Percentiles rank a stretch among this genome's conserved stretches.
Evolutionary conservation across 2,888 invertebrate genomes (phyloP).

Genomic region (Scaptomyza parva): DNA sequence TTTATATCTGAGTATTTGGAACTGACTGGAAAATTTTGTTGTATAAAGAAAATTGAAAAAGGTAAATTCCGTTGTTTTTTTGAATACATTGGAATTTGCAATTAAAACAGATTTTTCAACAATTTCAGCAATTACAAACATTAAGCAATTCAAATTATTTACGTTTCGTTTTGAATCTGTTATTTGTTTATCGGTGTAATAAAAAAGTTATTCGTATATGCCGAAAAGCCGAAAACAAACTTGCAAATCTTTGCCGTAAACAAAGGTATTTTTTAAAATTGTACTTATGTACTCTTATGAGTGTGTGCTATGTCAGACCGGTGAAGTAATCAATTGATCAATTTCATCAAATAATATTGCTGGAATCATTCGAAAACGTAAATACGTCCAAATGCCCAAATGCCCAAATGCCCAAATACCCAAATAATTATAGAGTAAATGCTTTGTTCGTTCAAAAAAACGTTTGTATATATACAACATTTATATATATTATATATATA

Average conservation of each 20-base stretch:
- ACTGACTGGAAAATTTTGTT: neutral
- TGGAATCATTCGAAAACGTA: slow-evolving; percentile 7
- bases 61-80: neutral
- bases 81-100: neutral
- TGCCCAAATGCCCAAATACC: neutral
- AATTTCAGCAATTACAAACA: neutral
- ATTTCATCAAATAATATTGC: slow-evolving; percentile 6
- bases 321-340: neutral
- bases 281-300: slow-evolving; percentile 6
- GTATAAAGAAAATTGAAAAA: neutral
- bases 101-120: neutral
- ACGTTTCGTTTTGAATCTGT: neutral
- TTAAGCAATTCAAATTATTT: neutral
- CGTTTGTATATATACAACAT: slow-evolving; percentile 7
- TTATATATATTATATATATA: neutral
- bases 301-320: no score
- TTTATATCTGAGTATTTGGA: neutral
- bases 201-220: no score
- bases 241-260: slow-evolving; percentile 11
- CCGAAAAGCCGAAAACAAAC: no score
- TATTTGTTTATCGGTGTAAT: slow-evolving; percentile 20
- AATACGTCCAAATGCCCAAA: slow-evolving; percentile 7
- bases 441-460: slow-evolving; percentile 6
- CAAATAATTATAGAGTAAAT: neutral
- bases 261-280: slow-evolving; percentile 5